These are phyloP conservation scores for Peromyscus maniculatus DNA, from an alignment of 2,113 vertebrate species.

Conservation along the genomic window DNA sequence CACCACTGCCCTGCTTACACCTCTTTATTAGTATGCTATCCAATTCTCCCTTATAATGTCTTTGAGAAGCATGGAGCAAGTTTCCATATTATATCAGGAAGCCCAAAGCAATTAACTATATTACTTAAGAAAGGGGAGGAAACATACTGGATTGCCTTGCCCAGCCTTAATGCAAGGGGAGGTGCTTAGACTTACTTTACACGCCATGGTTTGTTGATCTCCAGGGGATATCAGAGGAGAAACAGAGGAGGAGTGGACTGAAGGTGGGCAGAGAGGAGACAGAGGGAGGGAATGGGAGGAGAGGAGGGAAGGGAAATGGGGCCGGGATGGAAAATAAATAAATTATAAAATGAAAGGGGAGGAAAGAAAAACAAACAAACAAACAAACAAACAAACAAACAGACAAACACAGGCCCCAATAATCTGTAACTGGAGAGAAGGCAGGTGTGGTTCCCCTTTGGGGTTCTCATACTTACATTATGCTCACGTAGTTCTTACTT, in stretches of 20 bases:
- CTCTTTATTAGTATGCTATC: slow-evolving; percentile 44
- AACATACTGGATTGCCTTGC: background rate
- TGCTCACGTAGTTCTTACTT: background rate
- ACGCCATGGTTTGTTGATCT: background rate
- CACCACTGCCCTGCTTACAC: background rate
- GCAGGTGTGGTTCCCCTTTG: background rate
- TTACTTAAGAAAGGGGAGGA: background rate
- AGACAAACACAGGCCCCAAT: background rate
- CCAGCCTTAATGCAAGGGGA: background rate
- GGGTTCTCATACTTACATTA: background rate
- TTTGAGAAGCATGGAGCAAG: slow-evolving; percentile 43
- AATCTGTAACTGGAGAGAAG: background rate
- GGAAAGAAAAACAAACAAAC: background rate
- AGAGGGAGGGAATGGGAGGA: background rate
- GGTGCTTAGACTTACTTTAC: background rate
- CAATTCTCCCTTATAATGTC: slow-evolving; percentile 24
- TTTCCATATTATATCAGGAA: slow-evolving; percentile 44
- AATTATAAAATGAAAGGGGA: background rate
- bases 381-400: background rate
- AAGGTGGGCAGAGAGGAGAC: background rate
- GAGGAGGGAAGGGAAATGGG: background rate
- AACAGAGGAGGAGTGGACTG: background rate
- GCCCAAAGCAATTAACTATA: slow-evolving; percentile 13
- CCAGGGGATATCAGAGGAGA: background rate
- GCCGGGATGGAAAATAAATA: background rate